Evolutionary conservation across 2,113 vertebrate species (phyloP), one percentile per base, ranked within the genome.

Genomic region (Sander vitreus): DNA sequence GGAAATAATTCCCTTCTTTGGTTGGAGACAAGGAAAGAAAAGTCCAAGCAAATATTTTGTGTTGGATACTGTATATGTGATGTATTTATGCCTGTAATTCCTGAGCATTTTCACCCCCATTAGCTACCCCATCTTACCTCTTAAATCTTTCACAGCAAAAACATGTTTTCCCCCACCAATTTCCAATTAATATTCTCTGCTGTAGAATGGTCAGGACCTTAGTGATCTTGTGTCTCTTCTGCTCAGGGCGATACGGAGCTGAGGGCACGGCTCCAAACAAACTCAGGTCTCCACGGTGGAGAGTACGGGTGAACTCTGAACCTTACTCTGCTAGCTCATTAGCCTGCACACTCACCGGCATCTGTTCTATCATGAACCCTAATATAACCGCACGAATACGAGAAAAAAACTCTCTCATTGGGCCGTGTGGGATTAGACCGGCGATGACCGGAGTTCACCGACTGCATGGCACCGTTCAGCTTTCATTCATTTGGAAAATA

Each of bases 261-360:
- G 74, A 91, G 89, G 88, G 84, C 83, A 64, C 39, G 45, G 53
- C 87, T 89, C 79, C 85, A 91, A 92, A 90, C 85, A 89, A 90
- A 90, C 80, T 83, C 73, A 9, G 79, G 88, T 90, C 91, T 92
- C 87, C 39, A 36, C 75, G 57, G 90, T 59, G 71, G 78, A 85
- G 86, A 85, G 66, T 75, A 53, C 30, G 4, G 76, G 18, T 65
- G 88, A 93, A 84, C 92, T 85, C 75, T 85, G 84, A 83, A 73
- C 92, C 85, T 8, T 67, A 25, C 85, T 71, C 84, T 48, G 87
- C 92, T 77, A 87, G 87, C 89, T 93, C 91, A 93, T 94, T 94
- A 94, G 89, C 92, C 88, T 79, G 76, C 76, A 54, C 74, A 77
- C 85, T 74, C 86, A 74, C 74, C 7, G 60, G 90, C 93, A 91